Evolutionary conservation across 1,140 invertebrate species (phyloP), one percentile per base, ranked within the genome.

Genomic region (Magallana gigas): DNA sequence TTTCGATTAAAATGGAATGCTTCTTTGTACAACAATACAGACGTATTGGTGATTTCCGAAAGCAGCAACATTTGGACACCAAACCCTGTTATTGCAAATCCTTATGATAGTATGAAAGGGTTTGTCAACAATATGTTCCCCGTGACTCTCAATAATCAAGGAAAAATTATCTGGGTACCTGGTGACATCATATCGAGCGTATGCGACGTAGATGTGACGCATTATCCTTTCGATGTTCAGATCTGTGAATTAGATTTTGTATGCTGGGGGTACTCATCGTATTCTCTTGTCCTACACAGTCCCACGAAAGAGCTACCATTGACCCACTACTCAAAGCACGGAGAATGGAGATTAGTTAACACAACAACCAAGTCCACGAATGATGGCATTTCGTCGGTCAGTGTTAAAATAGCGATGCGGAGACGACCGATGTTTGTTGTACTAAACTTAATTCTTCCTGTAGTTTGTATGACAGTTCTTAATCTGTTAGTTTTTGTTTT

Each of bases 141-240:
- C 0, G 60, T 62, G 0, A n/a, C 14, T 14, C 18, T n/a, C 18
- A 2, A 1, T 14, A 18, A 14, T n/a, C 0, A 62, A 16, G 60
- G 60, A 2, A n/a, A 6, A 14, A 14, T 18, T 7, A n/a, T 18
- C 12, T 88, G 84, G 87, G 68, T 62, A 0, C 84, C 87, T 2
- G 58, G 60, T 60, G 87, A 88, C 18, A 11, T 88, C 6, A 57
- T 88, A 9, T 64, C 58, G 1, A 83, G 62, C 9, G 58, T 57
- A n/a, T 88, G 87, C n/a, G n/a, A 36, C 0, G 84, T 88, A 7
- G 84, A 88, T 68, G 84, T 88, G 0, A 88, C 84, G 7, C 83
- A 88, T 36, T 88, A 85, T 58, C 87, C 87, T 4, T 88, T 85
- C 29, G 87, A 88, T 23, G 60, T 14, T n/a, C 87, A 88, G 56